Evolutionary conservation across 2,797 vertebrate genomes (phyloP).

Genomic region (Tympanoctomys barrerae): DNA sequence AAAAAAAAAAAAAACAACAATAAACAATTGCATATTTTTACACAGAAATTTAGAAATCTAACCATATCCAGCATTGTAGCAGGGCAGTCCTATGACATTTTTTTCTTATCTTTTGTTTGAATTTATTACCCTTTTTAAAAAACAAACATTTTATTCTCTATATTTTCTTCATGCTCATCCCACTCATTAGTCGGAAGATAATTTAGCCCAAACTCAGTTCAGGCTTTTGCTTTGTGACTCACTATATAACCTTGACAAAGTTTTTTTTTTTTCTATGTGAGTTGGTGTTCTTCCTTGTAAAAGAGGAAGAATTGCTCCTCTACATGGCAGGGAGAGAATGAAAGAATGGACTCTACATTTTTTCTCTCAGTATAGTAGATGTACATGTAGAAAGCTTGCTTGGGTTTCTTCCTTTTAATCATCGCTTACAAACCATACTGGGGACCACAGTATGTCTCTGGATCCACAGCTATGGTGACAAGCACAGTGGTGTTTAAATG

Average conservation of each 20-base stretch:
- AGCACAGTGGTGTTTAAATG: constrained; percentile 24
- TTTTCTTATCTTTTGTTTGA: too few species aligned
- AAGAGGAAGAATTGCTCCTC: not conserved
- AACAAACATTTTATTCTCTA: not conserved
- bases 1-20: too few species aligned
- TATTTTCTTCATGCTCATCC: constrained; percentile 10
- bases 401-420: not conserved
- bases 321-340: not conserved
- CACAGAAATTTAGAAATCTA: too few species aligned
- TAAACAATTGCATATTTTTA: too few species aligned
- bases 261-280: not conserved
- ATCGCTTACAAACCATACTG: not conserved
- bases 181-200: not conserved
- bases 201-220: not conserved
- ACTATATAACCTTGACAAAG: not conserved
- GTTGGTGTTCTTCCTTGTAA: constrained; percentile 20
- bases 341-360: not conserved
- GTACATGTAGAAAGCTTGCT: not conserved
- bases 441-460: not conserved
- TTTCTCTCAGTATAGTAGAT: constrained; percentile 5
- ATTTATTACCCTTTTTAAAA: too few species aligned
- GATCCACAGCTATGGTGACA: not conserved
- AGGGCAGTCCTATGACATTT: too few species aligned
- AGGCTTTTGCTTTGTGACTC: constrained; percentile 14
- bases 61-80: too few species aligned